Evolutionary conservation across 2,113 vertebrate species (phyloP).

Genomic region (Empidonax alnorum): DNA sequence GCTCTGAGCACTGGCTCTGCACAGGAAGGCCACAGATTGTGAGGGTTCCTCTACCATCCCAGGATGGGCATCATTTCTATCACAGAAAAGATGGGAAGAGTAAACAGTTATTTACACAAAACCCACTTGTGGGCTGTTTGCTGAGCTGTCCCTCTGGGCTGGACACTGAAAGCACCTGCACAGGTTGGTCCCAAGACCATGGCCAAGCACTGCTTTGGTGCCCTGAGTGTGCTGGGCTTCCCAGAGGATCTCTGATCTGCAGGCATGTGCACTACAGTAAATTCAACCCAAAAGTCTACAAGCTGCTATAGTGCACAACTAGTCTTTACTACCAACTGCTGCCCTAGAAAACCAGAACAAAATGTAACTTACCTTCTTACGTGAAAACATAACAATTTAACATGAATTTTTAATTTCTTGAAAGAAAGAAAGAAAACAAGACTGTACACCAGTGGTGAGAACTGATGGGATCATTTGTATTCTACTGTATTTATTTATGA

Average conservation of each 20-base stretch:
- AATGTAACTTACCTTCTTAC: neutral
- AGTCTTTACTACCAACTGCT: neutral
- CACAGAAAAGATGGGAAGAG: neutral
- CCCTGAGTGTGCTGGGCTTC: neutral
- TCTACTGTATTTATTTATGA: neutral
- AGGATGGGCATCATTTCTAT: fast-evolving
- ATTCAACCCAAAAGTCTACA: neutral
- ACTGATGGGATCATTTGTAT: neutral
- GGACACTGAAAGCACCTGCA: neutral
- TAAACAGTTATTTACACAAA: neutral
- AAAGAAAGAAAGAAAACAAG: neutral
- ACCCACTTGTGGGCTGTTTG: neutral
- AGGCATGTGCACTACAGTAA: fast-evolving
- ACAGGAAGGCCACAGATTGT: fast-evolving
- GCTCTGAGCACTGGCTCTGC: neutral
- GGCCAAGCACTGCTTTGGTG: neutral
- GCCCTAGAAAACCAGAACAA: neutral
- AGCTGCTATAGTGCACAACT: neutral
- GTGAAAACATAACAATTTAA: neutral
- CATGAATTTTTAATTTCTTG: neutral
- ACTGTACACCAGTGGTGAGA: fast-evolving
- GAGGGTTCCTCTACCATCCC: neutral
- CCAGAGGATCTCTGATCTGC: neutral
- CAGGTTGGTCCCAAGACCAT: neutral
- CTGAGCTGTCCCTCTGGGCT: neutral